Evolutionary conservation across 2,797 vertebrate genomes (phyloP), one percentile per base, ranked within the genome.

Genomic region (Phoeniculus purpureus): DNA sequence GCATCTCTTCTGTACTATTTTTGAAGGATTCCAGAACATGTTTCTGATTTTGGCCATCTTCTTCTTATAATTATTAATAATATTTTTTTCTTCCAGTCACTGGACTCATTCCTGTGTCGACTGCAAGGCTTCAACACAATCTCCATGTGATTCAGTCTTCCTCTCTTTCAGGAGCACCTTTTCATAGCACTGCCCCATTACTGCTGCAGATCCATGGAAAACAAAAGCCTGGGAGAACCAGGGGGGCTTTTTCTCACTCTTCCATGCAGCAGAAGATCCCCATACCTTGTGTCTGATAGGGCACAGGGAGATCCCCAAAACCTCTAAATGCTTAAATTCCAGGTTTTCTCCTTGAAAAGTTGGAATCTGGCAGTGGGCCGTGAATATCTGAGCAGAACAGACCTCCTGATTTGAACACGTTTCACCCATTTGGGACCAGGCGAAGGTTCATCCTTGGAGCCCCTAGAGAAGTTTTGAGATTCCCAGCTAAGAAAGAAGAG

Each of bases 1-100:
- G 85, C 85, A 22, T 20, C 37, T 43, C 27, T 29, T 75, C 51
- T 34, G n/a, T 17, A 31, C 85, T 93, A 52, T 81, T 81, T 89
- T 34, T 81, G 43, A 66, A 90, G 58, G 43, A 45, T 77, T 64
- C 40, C 31, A 74, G 72, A 64, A 52, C 5, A 13, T 4, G 3
- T 67, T 91, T 80, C 80, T 77, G 61, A 83, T 70, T 70, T 81
- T 86, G 81, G 81, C 67, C 56, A 80, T 68, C 61, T 55, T 89
- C 72, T 61, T 77, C 43, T 61, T 56, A 15, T 68, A 59, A 81
- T 71, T 81, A 83, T 52, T 79, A 85, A 66, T 66, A 62, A 86
- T 93, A 79, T 84, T 91, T 94, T 94, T 89, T 83, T 48, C 79
- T 92, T 81, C 67, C 74, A 87, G 50, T 55, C 79, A 14, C 45